These are phyloP conservation scores for Porites divaricata DNA, from an alignment of 92 coral and sea anemone species.

Conservation along the genomic window DNA sequence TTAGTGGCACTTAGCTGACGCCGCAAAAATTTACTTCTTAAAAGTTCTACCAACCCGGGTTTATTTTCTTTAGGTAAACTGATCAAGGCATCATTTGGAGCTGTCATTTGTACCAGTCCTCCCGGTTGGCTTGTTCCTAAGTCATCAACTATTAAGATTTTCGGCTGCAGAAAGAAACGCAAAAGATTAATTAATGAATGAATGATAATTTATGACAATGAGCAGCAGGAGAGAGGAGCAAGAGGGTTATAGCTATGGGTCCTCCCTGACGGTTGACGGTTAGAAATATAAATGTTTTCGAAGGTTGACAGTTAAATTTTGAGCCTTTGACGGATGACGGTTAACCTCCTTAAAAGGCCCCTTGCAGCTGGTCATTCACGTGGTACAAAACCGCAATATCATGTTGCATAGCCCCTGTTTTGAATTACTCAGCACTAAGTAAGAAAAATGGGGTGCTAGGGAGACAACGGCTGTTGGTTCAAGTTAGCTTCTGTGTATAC, in stretches of 20 bases:
- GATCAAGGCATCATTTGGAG: constrained; percentile 60
- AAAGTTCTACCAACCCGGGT: not conserved
- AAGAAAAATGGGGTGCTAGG: not conserved
- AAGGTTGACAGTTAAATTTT: too few relatives aligned
- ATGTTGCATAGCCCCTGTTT: not conserved
- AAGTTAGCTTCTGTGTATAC: too few relatives aligned
- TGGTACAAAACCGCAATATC: too few relatives aligned
- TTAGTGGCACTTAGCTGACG: not conserved
- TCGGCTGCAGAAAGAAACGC: constrained; percentile 57
- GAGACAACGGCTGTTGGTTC: too few relatives aligned
- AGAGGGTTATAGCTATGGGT: too few relatives aligned
- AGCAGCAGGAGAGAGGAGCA: too few relatives aligned
- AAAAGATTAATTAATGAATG: not conserved
- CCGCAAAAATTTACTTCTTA: not conserved
- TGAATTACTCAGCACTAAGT: not conserved
- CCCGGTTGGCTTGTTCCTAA: constrained; percentile 31
- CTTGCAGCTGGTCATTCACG: too few relatives aligned
- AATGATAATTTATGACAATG: too few relatives aligned
- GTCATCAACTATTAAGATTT: constrained; percentile 78
- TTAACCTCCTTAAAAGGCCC: too few relatives aligned
- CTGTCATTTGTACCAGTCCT: constrained; percentile 43
- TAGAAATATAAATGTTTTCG: too few relatives aligned
- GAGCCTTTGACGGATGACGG: too few relatives aligned
- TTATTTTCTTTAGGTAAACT: constrained; percentile 55
- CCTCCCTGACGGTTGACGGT: too few relatives aligned